These are phyloP conservation scores for Lasioglossum pauxillum DNA, from an alignment of 2,888 invertebrate genomes.

Conservation along the genomic window DNA sequence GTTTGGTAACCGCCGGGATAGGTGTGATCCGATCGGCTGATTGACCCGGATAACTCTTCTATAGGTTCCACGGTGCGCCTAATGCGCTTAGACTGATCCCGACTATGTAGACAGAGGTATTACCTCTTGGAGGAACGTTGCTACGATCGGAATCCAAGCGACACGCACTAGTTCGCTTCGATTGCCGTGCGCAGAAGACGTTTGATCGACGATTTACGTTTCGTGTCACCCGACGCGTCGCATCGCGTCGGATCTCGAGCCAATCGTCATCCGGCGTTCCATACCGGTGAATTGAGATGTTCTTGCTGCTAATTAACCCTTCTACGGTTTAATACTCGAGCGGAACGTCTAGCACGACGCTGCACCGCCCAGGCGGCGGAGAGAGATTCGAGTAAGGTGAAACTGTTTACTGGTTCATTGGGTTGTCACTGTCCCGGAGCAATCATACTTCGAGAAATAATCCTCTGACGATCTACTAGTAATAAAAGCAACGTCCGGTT, in stretches of 20 bases:
- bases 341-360: neutral
- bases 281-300: neutral
- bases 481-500: neutral
- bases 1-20: slow-evolving; percentile 20
- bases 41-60: slow-evolving; percentile 41
- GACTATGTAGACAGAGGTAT: slow-evolving; percentile 52
- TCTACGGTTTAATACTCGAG: neutral
- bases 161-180: slow-evolving; percentile 56
- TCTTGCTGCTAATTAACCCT: slow-evolving; percentile 39
- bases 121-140: slow-evolving; percentile 40
- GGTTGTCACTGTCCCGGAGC: neutral
- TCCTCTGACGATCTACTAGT: neutral
- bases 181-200: slow-evolving; percentile 50
- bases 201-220: slow-evolving; percentile 37
- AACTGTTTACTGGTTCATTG: neutral
- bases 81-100: slow-evolving; percentile 65
- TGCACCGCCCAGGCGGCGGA: neutral
- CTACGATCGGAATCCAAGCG: slow-evolving; percentile 52
- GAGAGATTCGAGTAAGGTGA: neutral
- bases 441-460: neutral
- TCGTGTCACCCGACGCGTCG: neutral
- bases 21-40: slow-evolving; percentile 44
- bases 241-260: neutral
- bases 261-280: slow-evolving; percentile 11
- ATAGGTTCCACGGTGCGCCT: slow-evolving; percentile 37